Percentiles rank a stretch among this genome's conserved stretches.
These are phyloP conservation scores for Ostrea denselamellosa DNA, from an alignment of 1,140 invertebrate genomes.

Conservation along the genomic window DNA sequence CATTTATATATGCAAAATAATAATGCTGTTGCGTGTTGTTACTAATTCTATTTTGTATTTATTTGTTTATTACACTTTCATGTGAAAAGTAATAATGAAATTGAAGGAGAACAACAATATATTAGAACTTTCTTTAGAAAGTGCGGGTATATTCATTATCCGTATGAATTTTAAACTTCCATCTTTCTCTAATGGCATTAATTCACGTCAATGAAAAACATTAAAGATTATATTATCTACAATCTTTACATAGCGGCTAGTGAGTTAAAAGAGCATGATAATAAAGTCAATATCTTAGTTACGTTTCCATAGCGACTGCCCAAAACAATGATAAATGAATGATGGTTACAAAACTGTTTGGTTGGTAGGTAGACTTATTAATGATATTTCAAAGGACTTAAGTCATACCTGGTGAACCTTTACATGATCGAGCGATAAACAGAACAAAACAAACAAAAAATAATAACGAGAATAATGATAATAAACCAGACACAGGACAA, in stretches of 20 bases:
- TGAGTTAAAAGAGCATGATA: constrained; percentile 2
- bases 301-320: not conserved
- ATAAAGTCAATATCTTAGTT: constrained; percentile 4
- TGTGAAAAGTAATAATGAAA: no score
- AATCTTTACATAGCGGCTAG: constrained; percentile 35
- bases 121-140: no score
- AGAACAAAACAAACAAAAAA: no score
- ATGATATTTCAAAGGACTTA: not conserved
- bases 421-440: no score
- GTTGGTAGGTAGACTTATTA: not conserved
- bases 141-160: not conserved
- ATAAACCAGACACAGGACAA: no score
- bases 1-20: no score
- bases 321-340: not conserved
- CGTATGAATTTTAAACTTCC: constrained; percentile 9
- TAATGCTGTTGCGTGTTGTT: no score
- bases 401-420: not conserved
- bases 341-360: not conserved
- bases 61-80: no score
- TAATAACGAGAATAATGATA: no score
- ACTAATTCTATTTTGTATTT: no score
- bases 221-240: constrained; percentile 32
- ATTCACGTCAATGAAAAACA: not conserved
- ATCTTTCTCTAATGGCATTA: not conserved
- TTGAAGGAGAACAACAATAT: no score